A percentile compares a stretch with the other conserved stretches of the same genome.
Conservation (phyloP, 2,113 vertebrate genomes). For the Notechis scutatus region DNA sequence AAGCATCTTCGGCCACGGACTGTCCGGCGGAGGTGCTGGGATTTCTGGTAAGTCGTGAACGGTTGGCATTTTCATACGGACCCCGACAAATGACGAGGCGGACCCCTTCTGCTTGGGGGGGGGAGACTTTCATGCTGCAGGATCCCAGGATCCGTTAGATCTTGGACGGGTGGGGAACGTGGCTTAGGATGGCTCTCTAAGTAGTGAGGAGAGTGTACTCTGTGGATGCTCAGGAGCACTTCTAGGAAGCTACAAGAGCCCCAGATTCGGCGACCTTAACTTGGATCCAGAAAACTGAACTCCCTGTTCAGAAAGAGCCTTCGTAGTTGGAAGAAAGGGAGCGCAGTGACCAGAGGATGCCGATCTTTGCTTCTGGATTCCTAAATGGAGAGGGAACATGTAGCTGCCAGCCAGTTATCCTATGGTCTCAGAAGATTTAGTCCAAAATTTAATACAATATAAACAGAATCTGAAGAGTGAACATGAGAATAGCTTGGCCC, state of each 20-base stretch:
- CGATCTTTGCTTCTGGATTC: background rate
- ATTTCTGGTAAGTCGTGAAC: background rate
- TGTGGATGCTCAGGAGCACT: background rate
- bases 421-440: background rate
- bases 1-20: background rate
- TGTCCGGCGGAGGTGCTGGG: background rate
- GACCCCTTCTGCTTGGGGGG: background rate
- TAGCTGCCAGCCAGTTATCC: background rate
- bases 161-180: no score
- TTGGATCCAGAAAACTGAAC: background rate
- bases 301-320: background rate
- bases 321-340: background rate
- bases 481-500: background rate
- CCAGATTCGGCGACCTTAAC: background rate
- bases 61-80: background rate
- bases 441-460: background rate
- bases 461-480: background rate
- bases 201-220: background rate
- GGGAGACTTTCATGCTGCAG: background rate
- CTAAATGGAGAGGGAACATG: background rate
- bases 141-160: background rate
- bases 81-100: background rate
- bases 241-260: background rate
- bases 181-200: background rate
- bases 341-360: background rate